Evolutionary conservation across 35 echinoderm and acorn worm genomes (phyloP).

Genomic region (Anneissia japonica): DNA sequence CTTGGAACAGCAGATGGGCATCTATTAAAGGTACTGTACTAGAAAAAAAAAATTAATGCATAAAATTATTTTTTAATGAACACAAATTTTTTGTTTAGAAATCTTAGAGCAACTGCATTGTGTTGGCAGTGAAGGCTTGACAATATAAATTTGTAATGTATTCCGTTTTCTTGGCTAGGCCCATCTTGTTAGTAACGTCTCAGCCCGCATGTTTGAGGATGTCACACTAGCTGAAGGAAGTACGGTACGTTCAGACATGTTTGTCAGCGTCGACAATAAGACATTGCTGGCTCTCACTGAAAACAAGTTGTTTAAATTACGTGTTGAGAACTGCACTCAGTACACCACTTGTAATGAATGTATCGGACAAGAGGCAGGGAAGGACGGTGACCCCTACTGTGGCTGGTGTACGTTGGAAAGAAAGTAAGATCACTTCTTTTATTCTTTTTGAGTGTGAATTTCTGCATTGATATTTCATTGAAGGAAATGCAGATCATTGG

Average conservation of each 20-base stretch:
- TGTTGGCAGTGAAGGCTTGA: too few species aligned
- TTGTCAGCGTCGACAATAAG: not conserved
- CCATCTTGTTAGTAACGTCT: not conserved
- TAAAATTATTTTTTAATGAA: too few species aligned
- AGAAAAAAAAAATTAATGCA: too few species aligned
- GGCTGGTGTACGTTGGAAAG: constrained; percentile 44
- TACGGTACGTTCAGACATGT: not conserved
- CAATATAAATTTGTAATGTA: too few species aligned
- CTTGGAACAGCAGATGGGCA: not conserved
- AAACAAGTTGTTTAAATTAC: not conserved
- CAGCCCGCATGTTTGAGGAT: not conserved
- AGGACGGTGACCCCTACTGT: constrained; percentile 56
- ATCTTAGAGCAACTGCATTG: too few species aligned
- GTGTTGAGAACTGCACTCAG: constrained; percentile 4
- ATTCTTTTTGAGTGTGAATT: not conserved
- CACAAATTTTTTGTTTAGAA: too few species aligned
- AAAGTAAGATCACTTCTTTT: constrained; percentile 17
- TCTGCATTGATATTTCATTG: too few species aligned
- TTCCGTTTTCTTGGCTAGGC: too few species aligned
- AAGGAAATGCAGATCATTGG: too few species aligned
- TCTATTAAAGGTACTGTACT: not conserved
- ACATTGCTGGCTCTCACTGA: not conserved
- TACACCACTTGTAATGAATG: constrained; percentile 35
- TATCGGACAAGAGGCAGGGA: constrained; percentile 6
- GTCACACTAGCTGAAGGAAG: not conserved